Evolutionary conservation across 2,113 vertebrate genomes (phyloP), one percentile per base, ranked within the genome.

Genomic region (Phalacrocorax brasilianus): DNA sequence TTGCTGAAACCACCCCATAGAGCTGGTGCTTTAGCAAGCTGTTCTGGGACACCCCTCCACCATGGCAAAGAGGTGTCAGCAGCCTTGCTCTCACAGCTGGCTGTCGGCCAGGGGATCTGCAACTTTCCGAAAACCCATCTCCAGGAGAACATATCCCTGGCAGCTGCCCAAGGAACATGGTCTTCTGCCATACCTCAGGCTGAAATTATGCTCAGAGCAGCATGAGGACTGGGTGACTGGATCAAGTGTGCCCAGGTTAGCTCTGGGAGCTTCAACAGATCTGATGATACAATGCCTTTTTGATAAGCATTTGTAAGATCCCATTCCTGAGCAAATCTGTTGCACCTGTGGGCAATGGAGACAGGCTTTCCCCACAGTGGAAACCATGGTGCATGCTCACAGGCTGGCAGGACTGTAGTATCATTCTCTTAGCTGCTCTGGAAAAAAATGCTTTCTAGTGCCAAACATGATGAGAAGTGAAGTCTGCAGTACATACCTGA

Each of bases 181-280:
- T 40, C 61, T 56, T 22, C 61, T 63, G 68, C 44, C 23, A 5
- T 44, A 20, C 14, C 23, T 78, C 61, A 14, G 76, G 80, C 44
- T 91, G 86, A 68, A 72, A 21, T 71, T 50, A 19, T n/a, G 42
- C 61, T 50, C 59, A 1, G 5, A 77, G 68, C 20, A 58, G 33
- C 53, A 9, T 32, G 27, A 76, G 27, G 9, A 63, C 7, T 0
- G 0, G 35, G 17, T 0, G 1, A 40, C 11, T 23, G 19, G 26
- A 55, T 59, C 47, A 91, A 0, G 21, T 44, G 12, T 67, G 83
- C 32, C 65, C 42, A 33, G 11, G 38, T 77, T 61, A 58, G 12
- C 61, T 38, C 33, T 0, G 0, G 35, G 65, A 81, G 14, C 52
- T 74, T 32, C 23, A 32, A 47, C 15, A 92, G 56, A 23, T 23